A percentile compares a stretch with the other conserved stretches of the same genome.
Conservation (phyloP, 2,797 vertebrate genomes). For the Chanos chanos region DNA sequence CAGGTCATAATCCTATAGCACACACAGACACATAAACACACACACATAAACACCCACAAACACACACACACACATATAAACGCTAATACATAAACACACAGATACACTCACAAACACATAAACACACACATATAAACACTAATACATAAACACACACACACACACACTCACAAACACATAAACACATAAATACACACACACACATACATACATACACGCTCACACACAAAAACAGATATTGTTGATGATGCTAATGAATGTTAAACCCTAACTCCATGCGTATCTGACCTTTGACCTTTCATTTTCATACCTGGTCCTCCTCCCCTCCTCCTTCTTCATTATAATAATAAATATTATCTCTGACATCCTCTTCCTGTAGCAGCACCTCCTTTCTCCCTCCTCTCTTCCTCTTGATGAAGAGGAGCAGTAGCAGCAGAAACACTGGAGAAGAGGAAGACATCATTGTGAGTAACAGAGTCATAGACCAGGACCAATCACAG, state of each 20-base stretch:
- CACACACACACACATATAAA: not conserved
- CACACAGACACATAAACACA: not conserved
- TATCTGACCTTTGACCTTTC: too few relatives aligned
- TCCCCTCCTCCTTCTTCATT: too few relatives aligned
- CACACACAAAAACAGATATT: conserved; percentile 30
- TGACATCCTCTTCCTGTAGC: conserved; percentile 73
- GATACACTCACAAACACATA: too few relatives aligned
- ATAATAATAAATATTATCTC: conserved; percentile 86
- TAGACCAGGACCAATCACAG: too few relatives aligned
- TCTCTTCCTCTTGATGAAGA: conserved; percentile 63
- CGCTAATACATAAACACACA: not conserved
- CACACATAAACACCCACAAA: not conserved
- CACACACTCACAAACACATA: too few relatives aligned
- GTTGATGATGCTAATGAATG: conserved; percentile 74
- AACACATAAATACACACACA: too few relatives aligned
- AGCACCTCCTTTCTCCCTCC: conserved; percentile 51
- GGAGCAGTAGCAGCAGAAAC: conserved; percentile 70
- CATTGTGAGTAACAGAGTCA: too few relatives aligned
- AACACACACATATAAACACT: too few relatives aligned
- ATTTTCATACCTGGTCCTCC: conserved; percentile 78
- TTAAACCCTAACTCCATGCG: conserved; percentile 76
- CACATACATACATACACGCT: too few relatives aligned
- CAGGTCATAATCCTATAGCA: conserved; percentile 51
- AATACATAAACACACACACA: too few relatives aligned
- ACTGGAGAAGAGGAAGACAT: conserved; percentile 32